Evolutionary conservation across 2,888 invertebrate species (phyloP).

Genomic region (Drosophila crucigera): DNA sequence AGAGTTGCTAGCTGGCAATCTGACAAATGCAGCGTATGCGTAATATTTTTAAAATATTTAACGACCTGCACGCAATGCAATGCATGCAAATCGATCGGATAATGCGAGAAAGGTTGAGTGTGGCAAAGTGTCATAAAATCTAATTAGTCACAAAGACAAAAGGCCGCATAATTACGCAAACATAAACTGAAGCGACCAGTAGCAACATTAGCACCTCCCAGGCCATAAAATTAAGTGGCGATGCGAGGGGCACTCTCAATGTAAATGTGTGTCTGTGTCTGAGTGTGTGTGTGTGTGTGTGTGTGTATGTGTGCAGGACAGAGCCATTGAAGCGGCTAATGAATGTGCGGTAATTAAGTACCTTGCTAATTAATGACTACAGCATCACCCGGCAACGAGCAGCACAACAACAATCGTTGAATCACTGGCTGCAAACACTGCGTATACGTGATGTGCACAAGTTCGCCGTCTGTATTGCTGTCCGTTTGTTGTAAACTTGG

Average conservation of each 20-base stretch:
- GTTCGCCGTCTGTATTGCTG: constrained; percentile 15
- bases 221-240: constrained; percentile 63
- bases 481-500: constrained; percentile 63
- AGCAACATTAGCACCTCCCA: constrained; percentile 70
- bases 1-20: constrained; percentile 48
- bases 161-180: constrained; percentile 78
- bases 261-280: constrained; percentile 8
- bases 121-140: constrained; percentile 67
- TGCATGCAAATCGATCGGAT: constrained; percentile 29
- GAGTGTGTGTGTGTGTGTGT: constrained; percentile 17
- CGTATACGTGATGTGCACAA: constrained; percentile 68
- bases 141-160: constrained; percentile 77
- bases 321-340: constrained; percentile 80
- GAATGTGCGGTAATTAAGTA: constrained; percentile 85
- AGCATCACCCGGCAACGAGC: constrained; percentile 55
- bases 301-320: constrained; percentile 21
- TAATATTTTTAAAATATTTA: constrained; percentile 74
- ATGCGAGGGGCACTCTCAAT: constrained; percentile 1
- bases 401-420: constrained; percentile 59
- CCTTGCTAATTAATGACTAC: constrained; percentile 85
- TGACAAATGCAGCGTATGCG: constrained; percentile 62
- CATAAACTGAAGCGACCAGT: constrained; percentile 61
- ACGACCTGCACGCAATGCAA: constrained; percentile 47
- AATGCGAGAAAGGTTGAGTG: constrained; percentile 2
- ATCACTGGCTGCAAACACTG: constrained; percentile 60